These are phyloP conservation scores for Apodemia hepburni DNA, from an alignment of 2,888 invertebrate species.

Conservation along the genomic window DNA sequence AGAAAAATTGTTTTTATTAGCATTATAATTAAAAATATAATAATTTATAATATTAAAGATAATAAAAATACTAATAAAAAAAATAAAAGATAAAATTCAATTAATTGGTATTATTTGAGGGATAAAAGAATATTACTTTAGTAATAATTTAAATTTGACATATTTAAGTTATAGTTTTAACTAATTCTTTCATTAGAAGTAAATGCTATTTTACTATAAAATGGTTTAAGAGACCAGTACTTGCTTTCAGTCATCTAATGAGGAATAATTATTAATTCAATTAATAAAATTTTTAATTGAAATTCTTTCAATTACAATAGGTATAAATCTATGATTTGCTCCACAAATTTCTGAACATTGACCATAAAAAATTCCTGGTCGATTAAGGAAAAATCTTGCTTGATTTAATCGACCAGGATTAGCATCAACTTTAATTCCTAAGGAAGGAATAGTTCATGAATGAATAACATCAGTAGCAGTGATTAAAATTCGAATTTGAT, in stretches of 20 bases:
- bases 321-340: slow-evolving; percentile 90
- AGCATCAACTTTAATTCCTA: slow-evolving; percentile 84
- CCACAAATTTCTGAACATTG: slow-evolving; percentile 82
- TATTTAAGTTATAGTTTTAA: slow-evolving; percentile 75
- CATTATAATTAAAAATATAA: slow-evolving; percentile 53
- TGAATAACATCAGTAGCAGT: slow-evolving; percentile 84
- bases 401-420: slow-evolving; percentile 84
- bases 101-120: slow-evolving; percentile 85
- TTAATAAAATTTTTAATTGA: slow-evolving; percentile 79
- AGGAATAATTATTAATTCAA: slow-evolving; percentile 71
- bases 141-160: slow-evolving; percentile 85
- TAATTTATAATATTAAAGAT: slow-evolving; percentile 76
- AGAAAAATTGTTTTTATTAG: slow-evolving; percentile 43
- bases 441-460: slow-evolving; percentile 81
- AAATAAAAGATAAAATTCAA: slow-evolving; percentile 69
- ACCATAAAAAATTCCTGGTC: slow-evolving; percentile 84
- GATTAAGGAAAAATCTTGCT: slow-evolving; percentile 81
- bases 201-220: slow-evolving; percentile 81
- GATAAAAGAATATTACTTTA: slow-evolving; percentile 81
- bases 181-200: slow-evolving; percentile 84
- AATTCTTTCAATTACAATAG: slow-evolving; percentile 78
- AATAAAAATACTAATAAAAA: slow-evolving; percentile 60
- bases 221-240: slow-evolving; percentile 86
- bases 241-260: slow-evolving; percentile 85
- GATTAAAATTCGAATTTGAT: slow-evolving; percentile 82